These are phyloP conservation scores for Torymus texanus DNA, from an alignment of 2,888 invertebrate species.

Conservation along the genomic window DNA sequence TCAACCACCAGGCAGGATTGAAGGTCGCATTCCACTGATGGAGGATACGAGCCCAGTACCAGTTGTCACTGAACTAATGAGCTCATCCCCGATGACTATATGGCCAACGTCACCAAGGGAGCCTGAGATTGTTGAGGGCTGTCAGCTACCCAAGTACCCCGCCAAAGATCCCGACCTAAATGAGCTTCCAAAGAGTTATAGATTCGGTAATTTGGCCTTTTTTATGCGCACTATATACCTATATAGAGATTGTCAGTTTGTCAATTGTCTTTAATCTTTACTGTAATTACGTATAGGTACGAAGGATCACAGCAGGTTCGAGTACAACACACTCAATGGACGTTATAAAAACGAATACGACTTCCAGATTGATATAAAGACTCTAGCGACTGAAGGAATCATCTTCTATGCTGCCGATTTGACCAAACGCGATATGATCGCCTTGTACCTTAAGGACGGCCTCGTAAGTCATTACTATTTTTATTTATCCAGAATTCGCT, in stretches of 20 bases:
- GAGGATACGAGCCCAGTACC: conserved; percentile 65
- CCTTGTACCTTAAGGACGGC: conserved; percentile 85
- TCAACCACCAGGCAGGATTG: conserved; percentile 25
- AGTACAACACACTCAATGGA: conserved; percentile 79
- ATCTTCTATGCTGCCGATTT: conserved; percentile 86
- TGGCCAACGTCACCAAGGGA: conserved; percentile 61
- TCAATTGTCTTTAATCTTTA: no score
- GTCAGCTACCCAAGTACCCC: conserved; percentile 78
- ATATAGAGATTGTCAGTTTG: no score
- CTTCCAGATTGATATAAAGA: conserved; percentile 87
- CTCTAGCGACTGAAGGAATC: conserved; percentile 85
- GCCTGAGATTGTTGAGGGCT: conserved; percentile 71
- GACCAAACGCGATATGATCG: conserved; percentile 82
- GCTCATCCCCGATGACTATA: conserved; percentile 63
- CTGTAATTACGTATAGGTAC: conserved; percentile 76
- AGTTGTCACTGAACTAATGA: conserved; percentile 60
- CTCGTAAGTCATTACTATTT: conserved; percentile 75
- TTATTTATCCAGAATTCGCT: no score
- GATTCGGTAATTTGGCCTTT: conserved; percentile 78
- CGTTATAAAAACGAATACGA: conserved; percentile 83
- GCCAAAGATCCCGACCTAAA: conserved; percentile 76
- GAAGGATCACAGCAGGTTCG: conserved; percentile 83
- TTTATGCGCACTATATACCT: no score
- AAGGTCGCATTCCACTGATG: conserved; percentile 34
- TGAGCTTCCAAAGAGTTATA: conserved; percentile 76